Evolutionary conservation across 2,113 vertebrate genomes (phyloP).

Genomic region (Larimichthys crocea): DNA sequence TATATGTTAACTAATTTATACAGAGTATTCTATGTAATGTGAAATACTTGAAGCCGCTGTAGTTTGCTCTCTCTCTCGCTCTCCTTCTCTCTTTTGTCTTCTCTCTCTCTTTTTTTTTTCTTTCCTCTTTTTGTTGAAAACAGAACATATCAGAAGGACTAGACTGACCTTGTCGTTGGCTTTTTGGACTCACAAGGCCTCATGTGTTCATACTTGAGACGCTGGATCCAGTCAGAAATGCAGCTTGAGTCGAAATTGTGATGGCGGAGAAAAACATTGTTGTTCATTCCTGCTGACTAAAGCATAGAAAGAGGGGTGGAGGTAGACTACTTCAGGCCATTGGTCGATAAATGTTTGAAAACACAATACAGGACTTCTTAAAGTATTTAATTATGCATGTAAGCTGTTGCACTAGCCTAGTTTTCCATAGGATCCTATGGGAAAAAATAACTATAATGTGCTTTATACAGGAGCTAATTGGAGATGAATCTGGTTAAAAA

Average conservation of each 20-base stretch:
- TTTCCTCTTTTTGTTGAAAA: conserved; percentile 73
- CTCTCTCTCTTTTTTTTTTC: conserved; percentile 68
- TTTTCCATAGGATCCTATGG: conserved; percentile 45
- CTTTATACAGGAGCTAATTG: conserved; percentile 62
- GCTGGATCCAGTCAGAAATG: conserved; percentile 58
- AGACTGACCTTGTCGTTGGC: conserved; percentile 63
- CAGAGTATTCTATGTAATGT: conserved; percentile 99
- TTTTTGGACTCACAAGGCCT: conserved; percentile 52
- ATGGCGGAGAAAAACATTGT: conserved; percentile 24
- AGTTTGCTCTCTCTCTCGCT: conserved; percentile 87
- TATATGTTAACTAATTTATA: conserved; percentile 99
- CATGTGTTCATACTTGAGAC: conserved; percentile 51
- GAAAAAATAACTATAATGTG: conserved; percentile 49
- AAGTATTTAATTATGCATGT: conserved; percentile 67
- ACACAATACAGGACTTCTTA: conserved; percentile 50
- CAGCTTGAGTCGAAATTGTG: conserved; percentile 36
- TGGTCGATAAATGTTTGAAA: conserved; percentile 47
- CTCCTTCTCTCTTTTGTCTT: conserved; percentile 56
- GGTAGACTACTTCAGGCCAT: conserved; percentile 45
- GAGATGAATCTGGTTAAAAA: conserved; percentile 56
- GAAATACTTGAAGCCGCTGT: conserved; percentile 99
- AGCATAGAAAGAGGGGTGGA: conserved; percentile 40
- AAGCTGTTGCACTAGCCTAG: conserved; percentile 64
- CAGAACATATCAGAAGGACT: conserved; percentile 93
- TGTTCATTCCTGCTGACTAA: conserved; percentile 64